Evolutionary conservation across 2,797 vertebrate genomes (phyloP), one percentile per base, ranked within the genome.

Genomic region (Aplochiton taeniatus): DNA sequence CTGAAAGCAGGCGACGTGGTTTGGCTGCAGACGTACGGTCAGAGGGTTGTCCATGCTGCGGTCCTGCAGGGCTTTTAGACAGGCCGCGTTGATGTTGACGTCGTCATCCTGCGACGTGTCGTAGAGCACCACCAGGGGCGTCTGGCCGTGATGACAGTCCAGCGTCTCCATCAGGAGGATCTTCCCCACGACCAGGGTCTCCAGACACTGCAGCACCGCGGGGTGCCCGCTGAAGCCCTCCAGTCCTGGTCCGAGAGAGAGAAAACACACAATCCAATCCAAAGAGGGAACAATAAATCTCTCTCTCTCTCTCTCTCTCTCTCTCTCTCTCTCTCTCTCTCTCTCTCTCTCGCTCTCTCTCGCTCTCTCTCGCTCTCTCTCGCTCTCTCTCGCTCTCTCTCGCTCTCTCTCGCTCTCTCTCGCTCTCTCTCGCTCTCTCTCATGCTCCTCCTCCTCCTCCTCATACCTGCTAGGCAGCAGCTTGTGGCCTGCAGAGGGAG

Each of bases 81-180:
- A 98, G 44, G 75, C 61, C 13, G 92, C 84, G 70, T 96, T 98
- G 57, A 99, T 92, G 78, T 98, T 98, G 73, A 99, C 49, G 56
- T 99, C 97, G 0, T 95, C 93, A 20, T 96, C 94, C 71, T 94
- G 92, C 0, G 97, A 98, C 0, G 96, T 98, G 75, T 99, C 95
- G 9, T 97, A 98, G 9, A 99, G 88, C 70, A 99, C 90, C 44
- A 91, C 90, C 61, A 92, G 74, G 12, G 95, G 95, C 31, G 72
- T 58, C 31, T 90, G 87, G 48, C 90, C 87, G 53, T 85, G 92
- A n/a, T 61, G 64, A 2, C 77, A 66, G 69, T 95, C 91, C 49
- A 97, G 67, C 48, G 93, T 91, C 87, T 99, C 96, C 81, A 96
- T 95, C 58, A 95, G 89, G 61, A 98, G 88, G 71, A 98, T 97